Percentiles rank a stretch among this genome's conserved stretches.
Conservation (phyloP, 2,888 invertebrate genomes). For the Drosophila quasianomalipes region DNA sequence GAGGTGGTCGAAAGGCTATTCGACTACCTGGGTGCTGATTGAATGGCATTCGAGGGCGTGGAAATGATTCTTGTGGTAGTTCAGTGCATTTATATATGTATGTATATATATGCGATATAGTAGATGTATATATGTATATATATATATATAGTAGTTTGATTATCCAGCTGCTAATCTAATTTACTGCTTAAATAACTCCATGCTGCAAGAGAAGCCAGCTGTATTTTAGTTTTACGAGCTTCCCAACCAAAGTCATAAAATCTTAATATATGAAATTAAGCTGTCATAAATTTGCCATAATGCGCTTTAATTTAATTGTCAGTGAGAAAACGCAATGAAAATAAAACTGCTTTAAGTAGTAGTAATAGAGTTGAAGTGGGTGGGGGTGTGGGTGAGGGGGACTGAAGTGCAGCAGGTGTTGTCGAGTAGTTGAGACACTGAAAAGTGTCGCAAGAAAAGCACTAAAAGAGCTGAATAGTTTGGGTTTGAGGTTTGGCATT, state of each 20-base stretch:
- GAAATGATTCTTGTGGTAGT: slow-evolving; percentile 42
- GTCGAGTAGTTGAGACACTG: slow-evolving; percentile 19
- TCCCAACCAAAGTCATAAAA: slow-evolving; percentile 62
- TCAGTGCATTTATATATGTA: neutral
- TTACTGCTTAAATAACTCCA: slow-evolving; percentile 32
- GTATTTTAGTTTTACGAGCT: slow-evolving; percentile 57
- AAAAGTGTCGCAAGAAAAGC: slow-evolving; percentile 51
- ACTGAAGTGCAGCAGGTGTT: slow-evolving; percentile 59
- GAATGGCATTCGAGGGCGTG: slow-evolving; percentile 48
- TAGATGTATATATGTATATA: neutral
- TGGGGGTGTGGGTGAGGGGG: neutral
- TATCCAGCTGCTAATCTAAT: slow-evolving; percentile 68
- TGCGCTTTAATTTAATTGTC: slow-evolving; percentile 82
- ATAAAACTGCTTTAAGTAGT: slow-evolving; percentile 57
- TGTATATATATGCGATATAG: neutral
- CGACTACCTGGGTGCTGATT: slow-evolving; percentile 55
- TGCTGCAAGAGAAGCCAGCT: slow-evolving; percentile 27
- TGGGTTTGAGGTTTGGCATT: neutral
- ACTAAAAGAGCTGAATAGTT: slow-evolving; percentile 40
- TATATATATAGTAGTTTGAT: slow-evolving; percentile 47
- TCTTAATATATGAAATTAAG: slow-evolving; percentile 83
- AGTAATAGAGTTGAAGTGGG: neutral
- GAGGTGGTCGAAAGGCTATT: slow-evolving; percentile 35
- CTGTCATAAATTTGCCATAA: slow-evolving; percentile 81
- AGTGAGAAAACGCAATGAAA: slow-evolving; percentile 74